A percentile compares a stretch with the other conserved stretches of the same genome.
Evolutionary conservation across 2,888 invertebrate genomes (phyloP).

Genomic region (Mythimna pallens): DNA sequence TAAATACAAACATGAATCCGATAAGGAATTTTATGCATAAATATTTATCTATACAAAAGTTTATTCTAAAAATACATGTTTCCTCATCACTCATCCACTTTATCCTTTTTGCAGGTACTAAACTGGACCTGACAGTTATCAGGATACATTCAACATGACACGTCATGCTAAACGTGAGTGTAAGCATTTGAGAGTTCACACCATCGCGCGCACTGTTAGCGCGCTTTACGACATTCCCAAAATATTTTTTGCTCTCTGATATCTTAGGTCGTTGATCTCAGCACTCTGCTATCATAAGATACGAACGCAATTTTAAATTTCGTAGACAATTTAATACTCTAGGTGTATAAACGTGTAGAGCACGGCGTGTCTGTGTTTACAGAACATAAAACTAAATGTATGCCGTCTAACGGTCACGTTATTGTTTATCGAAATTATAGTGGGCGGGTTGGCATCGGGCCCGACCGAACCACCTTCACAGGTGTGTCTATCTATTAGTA

Average conservation of each 20-base stretch:
- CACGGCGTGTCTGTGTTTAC: slow-evolving; percentile 70
- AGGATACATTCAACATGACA: slow-evolving; percentile 71
- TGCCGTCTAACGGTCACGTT: slow-evolving; percentile 78
- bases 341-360: slow-evolving; percentile 48
- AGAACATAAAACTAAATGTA: slow-evolving; percentile 73
- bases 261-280: slow-evolving; percentile 70
- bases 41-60: background rate
- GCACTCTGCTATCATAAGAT: slow-evolving; percentile 60
- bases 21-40: background rate
- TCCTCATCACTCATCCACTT: slow-evolving; percentile 37
- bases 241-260: slow-evolving; percentile 60
- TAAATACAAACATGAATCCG: slow-evolving; percentile 12
- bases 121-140: slow-evolving; percentile 71
- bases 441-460: slow-evolving; percentile 78
- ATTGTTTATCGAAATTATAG: slow-evolving; percentile 83
- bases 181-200: slow-evolving; percentile 64
- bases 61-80: slow-evolving; percentile 31
- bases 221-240: slow-evolving; percentile 56
- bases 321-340: slow-evolving; percentile 46
- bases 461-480: slow-evolving; percentile 79
- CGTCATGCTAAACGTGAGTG: slow-evolving; percentile 72
- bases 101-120: slow-evolving; percentile 81
- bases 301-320: slow-evolving; percentile 47
- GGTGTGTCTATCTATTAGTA: slow-evolving; percentile 77
- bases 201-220: slow-evolving; percentile 61